Conservation (phyloP, 2,797 vertebrate genomes). For the Mergus octosetaceus region DNA sequence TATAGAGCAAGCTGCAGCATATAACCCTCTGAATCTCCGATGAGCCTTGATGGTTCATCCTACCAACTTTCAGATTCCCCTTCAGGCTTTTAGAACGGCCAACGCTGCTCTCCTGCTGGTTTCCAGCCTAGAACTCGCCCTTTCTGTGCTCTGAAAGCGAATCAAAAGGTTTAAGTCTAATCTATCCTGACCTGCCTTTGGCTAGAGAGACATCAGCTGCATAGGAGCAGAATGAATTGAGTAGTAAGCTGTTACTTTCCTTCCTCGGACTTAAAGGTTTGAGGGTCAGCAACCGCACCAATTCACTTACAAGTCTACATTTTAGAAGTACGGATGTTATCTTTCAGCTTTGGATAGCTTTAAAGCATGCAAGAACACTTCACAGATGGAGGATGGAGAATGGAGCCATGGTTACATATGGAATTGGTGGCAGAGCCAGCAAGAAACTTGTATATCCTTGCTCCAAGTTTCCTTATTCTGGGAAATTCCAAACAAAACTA, state of each 20-base stretch:
- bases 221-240: neutral
- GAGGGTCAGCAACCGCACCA: neutral
- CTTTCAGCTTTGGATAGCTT: neutral
- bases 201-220: neutral
- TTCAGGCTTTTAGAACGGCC: neutral
- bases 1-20: neutral
- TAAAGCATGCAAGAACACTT: neutral
- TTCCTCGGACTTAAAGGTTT: neutral
- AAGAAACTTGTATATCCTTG: neutral
- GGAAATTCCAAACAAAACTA: neutral
- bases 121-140: neutral
- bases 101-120: slow-evolving; percentile 2
- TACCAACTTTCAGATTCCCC: neutral
- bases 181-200: slow-evolving; percentile 36
- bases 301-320: neutral
- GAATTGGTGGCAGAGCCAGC: neutral
- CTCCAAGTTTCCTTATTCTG: neutral
- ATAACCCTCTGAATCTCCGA: neutral
- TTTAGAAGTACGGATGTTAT: neutral
- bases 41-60: neutral
- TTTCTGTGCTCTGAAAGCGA: slow-evolving; percentile 20
- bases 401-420: neutral
- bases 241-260: neutral
- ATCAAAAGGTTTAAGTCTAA: slow-evolving; percentile 36
- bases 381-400: neutral